Evolutionary conservation across 2,113 vertebrate genomes (phyloP).

Genomic region (Psettodes erumei): DNA sequence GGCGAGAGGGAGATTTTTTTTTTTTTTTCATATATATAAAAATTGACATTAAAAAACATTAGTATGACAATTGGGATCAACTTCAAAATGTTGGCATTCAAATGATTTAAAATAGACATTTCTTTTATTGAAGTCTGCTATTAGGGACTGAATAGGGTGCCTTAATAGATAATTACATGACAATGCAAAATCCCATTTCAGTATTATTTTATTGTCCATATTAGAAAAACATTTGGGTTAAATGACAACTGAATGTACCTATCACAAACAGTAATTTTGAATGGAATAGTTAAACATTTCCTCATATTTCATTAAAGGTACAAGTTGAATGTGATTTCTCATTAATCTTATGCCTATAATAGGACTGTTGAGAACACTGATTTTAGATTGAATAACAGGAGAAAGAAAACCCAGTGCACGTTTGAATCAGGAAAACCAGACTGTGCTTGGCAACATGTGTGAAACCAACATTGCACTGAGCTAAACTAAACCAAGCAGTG

Average conservation of each 20-base stretch:
- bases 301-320: neutral
- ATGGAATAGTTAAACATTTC: neutral
- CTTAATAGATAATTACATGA: neutral
- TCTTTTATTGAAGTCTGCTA: neutral
- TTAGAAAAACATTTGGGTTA: neutral
- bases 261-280: no score
- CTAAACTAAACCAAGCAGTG: no score
- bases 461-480: no score
- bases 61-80: neutral
- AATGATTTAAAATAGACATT: neutral
- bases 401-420: no score
- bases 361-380: neutral
- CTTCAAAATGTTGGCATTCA: neutral
- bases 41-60: neutral
- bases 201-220: neutral
- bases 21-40: no score
- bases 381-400: neutral
- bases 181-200: neutral
- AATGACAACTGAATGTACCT: no score
- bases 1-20: no score
- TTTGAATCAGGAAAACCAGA: neutral
- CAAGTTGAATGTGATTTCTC: neutral
- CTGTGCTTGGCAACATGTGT: neutral
- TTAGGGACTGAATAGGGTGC: neutral
- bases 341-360: neutral